Conservation (phyloP, 1,140 invertebrate genomes). For the Frieseomelitta varia region DNA sequence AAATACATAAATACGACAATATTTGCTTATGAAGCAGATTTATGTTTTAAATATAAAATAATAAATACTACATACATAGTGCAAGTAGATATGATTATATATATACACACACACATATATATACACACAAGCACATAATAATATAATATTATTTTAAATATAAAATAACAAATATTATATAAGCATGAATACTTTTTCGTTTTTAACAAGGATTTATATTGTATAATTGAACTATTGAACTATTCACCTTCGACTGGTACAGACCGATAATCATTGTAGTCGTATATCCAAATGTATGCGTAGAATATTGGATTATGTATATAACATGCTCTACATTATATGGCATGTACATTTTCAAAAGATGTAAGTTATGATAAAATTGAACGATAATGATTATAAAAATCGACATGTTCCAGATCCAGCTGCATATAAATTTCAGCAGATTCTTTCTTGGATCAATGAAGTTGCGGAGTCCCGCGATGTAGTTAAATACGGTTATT, state of each 20-base stretch:
- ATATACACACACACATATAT: no score
- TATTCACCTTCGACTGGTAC: constrained; percentile 42
- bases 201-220: no score
- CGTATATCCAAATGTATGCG: background rate
- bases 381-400: no score
- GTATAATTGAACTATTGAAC: background rate
- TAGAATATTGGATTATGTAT: background rate
- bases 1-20: background rate
- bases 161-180: no score
- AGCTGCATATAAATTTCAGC: background rate
- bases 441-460: background rate
- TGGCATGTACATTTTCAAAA: background rate
- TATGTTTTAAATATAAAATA: no score
- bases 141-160: no score
- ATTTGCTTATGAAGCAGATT: no score
- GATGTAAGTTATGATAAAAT: no score
- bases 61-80: no score
- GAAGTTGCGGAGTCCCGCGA: background rate
- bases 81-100: no score
- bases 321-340: background rate
- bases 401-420: background rate
- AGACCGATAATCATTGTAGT: background rate
- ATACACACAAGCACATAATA: no score
- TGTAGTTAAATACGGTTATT: background rate
- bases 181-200: no score